phyloP scores from a whole-genome alignment of 35 echinoderm and acorn worm genomes.

The Heliocidaris tuberculata region DNA sequence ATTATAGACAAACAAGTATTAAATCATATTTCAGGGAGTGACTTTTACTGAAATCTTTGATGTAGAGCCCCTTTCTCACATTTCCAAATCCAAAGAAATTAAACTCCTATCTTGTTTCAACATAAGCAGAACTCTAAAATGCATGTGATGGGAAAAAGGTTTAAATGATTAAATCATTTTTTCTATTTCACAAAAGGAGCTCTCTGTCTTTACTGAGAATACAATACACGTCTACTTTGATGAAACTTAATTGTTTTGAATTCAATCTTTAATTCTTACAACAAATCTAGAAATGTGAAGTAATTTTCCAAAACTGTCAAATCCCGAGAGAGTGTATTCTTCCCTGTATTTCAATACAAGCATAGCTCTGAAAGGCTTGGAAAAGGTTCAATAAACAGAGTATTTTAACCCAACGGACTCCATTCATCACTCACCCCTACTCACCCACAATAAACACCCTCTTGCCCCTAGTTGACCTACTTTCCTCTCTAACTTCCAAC shows the following conservation, averaged over 20 bases:
- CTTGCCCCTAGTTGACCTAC: constrained; percentile 30
- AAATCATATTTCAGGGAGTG: no score
- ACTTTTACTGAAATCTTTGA: no score
- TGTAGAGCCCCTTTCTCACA: no score
- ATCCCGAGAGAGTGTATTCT: background rate
- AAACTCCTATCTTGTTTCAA: no score
- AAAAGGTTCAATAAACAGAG: background rate
- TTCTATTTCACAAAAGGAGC: background rate
- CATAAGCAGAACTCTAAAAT: no score
- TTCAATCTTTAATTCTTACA: background rate
- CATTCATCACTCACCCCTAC: constrained; percentile 36
- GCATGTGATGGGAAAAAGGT: no score
- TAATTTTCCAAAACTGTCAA: background rate
- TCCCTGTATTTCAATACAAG: background rate
- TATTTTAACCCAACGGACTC: constrained; percentile 13
- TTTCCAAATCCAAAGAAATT: no score
- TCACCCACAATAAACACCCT: constrained; percentile 41
- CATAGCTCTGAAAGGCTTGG: background rate
- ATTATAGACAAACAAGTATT: no score
- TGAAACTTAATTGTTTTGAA: no score
- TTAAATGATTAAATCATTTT: no score
- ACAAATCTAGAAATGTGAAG: background rate
- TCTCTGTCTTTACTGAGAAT: background rate
- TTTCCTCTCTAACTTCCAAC: constrained; percentile 37
- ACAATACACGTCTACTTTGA: no score